Evolutionary conservation across 2,113 vertebrate genomes (phyloP).

Genomic region (Chaenogobius annularis): DNA sequence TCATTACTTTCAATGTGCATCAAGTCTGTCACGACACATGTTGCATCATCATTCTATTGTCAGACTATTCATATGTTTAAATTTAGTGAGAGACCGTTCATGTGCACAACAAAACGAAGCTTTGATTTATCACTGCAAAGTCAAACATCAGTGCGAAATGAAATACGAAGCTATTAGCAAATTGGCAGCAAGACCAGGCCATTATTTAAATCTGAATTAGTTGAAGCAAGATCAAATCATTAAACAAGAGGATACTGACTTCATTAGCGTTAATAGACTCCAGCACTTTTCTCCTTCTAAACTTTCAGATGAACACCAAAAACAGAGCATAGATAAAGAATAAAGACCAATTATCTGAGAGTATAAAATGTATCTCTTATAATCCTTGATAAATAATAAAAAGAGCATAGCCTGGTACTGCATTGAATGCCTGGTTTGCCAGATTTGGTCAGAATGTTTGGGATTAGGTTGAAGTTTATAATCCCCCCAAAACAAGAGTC

Average conservation of each 20-base stretch:
- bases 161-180: conserved; percentile 2
- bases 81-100: background rate
- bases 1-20: conserved; percentile 1
- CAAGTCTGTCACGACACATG: background rate
- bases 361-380: background rate
- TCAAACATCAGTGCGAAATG: conserved; percentile 7
- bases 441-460: background rate
- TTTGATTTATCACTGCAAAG: conserved; percentile 17
- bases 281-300: background rate
- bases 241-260: background rate
- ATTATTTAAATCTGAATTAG: conserved; percentile 8
- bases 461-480: background rate
- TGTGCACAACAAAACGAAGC: background rate
- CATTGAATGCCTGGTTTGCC: background rate
- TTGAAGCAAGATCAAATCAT: background rate
- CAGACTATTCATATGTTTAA: background rate
- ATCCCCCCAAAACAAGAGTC: background rate
- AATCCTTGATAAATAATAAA: background rate
- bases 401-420: background rate
- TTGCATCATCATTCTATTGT: background rate
- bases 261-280: background rate
- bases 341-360: background rate
- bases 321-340: background rate
- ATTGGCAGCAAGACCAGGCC: conserved; percentile 2
- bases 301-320: background rate